A percentile compares a stretch with the other conserved stretches of the same genome.
Conservation (phyloP, 2,888 invertebrate species). For the Pemphredon lugubris region DNA sequence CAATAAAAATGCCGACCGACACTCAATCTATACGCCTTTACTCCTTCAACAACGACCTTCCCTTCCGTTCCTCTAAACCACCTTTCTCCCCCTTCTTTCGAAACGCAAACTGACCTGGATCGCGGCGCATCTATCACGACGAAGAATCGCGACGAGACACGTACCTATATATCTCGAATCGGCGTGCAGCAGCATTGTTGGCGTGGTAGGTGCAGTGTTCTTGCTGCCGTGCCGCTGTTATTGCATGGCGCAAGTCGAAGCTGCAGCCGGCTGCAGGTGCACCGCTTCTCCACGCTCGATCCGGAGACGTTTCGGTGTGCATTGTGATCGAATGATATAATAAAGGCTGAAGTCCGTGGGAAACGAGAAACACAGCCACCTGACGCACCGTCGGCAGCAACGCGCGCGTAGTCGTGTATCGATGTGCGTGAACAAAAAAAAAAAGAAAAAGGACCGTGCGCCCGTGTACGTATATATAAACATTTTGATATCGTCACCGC, state of each 20-base stretch:
- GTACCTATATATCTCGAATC: slow-evolving; percentile 47
- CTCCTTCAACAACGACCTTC: slow-evolving; percentile 9
- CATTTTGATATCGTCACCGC: neutral
- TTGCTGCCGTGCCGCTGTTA: slow-evolving; percentile 41
- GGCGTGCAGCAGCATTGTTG: slow-evolving; percentile 39
- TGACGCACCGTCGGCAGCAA: slow-evolving; percentile 74
- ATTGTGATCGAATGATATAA: slow-evolving; percentile 80
- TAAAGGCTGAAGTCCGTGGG: slow-evolving; percentile 78
- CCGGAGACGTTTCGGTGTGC: slow-evolving; percentile 73
- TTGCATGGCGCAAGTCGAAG: slow-evolving; percentile 66
- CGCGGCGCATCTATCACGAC: slow-evolving; percentile 57
- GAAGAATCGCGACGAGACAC: slow-evolving; percentile 58
- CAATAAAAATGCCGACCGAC: slow-evolving; percentile 26
- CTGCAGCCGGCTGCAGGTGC: slow-evolving; percentile 78
- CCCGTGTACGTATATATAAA: slow-evolving; percentile 7
- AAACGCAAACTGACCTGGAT: slow-evolving; percentile 54
- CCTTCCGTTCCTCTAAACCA: slow-evolving; percentile 25
- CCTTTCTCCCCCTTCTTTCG: slow-evolving; percentile 52
- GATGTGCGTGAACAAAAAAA: too few species aligned
- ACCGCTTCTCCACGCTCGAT: slow-evolving; percentile 63
- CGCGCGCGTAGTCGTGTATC: slow-evolving; percentile 20
- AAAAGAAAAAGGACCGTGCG: too few species aligned
- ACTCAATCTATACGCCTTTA: slow-evolving; percentile 36
- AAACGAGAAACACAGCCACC: slow-evolving; percentile 77
- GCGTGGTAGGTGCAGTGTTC: slow-evolving; percentile 41